Percentiles rank a stretch among this genome's conserved stretches.
phyloP scores from a whole-genome alignment of 1,140 invertebrate species.

The Ips nitidus region DNA sequence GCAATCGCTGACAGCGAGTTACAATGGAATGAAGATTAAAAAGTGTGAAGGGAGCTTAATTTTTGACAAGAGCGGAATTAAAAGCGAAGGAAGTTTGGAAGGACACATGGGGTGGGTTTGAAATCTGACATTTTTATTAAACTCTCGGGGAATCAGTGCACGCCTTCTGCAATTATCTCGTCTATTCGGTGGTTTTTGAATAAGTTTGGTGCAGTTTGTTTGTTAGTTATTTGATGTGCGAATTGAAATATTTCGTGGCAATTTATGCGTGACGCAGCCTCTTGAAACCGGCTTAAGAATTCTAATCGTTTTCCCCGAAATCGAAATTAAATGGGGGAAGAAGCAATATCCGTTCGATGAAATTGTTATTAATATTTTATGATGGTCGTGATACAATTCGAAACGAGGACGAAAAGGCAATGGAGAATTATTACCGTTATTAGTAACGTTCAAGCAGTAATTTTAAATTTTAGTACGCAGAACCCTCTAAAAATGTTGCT shows the following conservation, averaged over 20 bases:
- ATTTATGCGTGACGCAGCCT: slow-evolving; percentile 1
- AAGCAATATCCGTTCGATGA: slow-evolving; percentile 29
- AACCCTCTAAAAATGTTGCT: slow-evolving; percentile 11
- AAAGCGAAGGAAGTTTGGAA: slow-evolving; percentile 16
- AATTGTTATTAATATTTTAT: slow-evolving; percentile 32
- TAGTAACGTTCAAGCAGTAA: slow-evolving; percentile 15
- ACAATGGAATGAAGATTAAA: slow-evolving; percentile 24
- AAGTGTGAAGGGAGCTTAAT: slow-evolving; percentile 27
- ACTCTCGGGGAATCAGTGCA: neutral
- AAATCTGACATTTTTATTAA: slow-evolving; percentile 26
- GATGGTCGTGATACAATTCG: slow-evolving; percentile 26
- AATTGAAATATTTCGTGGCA: neutral
- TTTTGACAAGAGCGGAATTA: slow-evolving; percentile 27
- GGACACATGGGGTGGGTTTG: slow-evolving; percentile 12
- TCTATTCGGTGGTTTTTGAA: slow-evolving; percentile 10
- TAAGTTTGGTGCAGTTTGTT: neutral
- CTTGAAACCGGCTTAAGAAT: neutral
- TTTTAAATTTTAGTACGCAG: slow-evolving; percentile 16
- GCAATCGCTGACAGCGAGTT: slow-evolving; percentile 22
- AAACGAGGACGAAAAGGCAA: slow-evolving; percentile 9
- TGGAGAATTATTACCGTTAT: slow-evolving; percentile 15
- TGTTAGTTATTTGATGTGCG: neutral
- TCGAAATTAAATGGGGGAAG: slow-evolving; percentile 23
- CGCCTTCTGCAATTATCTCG: slow-evolving; percentile 5
- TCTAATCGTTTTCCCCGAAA: slow-evolving; percentile 8